These are phyloP conservation scores for Drosophila littoralis DNA, from an alignment of 1,140 invertebrate genomes.

Conservation along the genomic window DNA sequence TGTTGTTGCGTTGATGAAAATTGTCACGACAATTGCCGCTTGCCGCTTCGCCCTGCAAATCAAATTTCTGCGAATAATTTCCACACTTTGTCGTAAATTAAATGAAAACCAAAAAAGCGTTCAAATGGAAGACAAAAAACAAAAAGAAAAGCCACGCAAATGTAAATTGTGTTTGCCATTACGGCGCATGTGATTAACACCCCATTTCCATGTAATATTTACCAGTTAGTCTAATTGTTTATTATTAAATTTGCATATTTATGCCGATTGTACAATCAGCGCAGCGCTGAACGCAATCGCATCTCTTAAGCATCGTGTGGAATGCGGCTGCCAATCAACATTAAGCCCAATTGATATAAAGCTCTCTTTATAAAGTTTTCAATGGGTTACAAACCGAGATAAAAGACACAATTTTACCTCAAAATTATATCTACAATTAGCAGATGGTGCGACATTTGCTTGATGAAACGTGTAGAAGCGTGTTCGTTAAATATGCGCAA, in stretches of 20 bases:
- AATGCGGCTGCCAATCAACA: no score
- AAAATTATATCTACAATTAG: no score
- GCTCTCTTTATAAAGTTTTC: no score
- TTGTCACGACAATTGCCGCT: constrained; percentile 68
- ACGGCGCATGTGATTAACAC: constrained; percentile 47
- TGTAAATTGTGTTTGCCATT: constrained; percentile 64
- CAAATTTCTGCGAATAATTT: constrained; percentile 64
- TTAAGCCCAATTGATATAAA: no score
- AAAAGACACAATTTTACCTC: no score
- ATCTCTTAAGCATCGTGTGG: no score
- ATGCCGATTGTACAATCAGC: not conserved
- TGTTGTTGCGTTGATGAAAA: constrained; percentile 29
- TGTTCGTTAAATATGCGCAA: no score
- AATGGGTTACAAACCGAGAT: no score
- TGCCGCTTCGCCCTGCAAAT: constrained; percentile 54
- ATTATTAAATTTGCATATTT: constrained; percentile 21
- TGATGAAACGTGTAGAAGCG: no score
- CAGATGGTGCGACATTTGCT: no score
- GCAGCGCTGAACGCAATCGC: not conserved
- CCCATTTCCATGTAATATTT: constrained; percentile 20
- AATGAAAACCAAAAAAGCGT: constrained; percentile 34
- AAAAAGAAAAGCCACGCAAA: constrained; percentile 30
- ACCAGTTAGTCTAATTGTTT: constrained; percentile 6
- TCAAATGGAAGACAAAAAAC: constrained; percentile 8
- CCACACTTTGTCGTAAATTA: constrained; percentile 37